These are phyloP conservation scores for Cabera pusaria DNA, from an alignment of 2,888 invertebrate genomes.

Conservation along the genomic window DNA sequence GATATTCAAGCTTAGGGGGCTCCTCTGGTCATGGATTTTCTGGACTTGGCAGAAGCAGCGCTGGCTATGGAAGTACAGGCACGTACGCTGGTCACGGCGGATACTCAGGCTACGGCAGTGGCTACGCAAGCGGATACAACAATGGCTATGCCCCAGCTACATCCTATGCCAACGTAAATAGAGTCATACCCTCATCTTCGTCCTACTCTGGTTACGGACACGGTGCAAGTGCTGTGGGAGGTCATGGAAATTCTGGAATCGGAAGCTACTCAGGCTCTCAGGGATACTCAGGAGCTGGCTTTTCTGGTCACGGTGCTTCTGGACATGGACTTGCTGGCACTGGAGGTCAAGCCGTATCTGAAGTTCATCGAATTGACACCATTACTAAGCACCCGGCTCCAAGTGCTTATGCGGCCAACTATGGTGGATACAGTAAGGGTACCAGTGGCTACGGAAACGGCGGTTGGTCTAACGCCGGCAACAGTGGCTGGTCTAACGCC, in stretches of 20 bases:
- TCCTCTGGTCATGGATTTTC: slow-evolving; percentile 16
- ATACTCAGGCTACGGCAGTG: slow-evolving; percentile 28
- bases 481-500: slow-evolving; percentile 16
- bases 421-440: slow-evolving; percentile 24
- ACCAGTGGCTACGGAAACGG: slow-evolving; percentile 24
- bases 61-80: slow-evolving; percentile 25
- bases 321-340: slow-evolving; percentile 11
- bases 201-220: slow-evolving; percentile 23
- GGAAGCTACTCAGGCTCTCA: slow-evolving; percentile 25
- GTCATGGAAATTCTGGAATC: slow-evolving; percentile 14
- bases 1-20: slow-evolving; percentile 17
- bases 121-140: slow-evolving; percentile 7
- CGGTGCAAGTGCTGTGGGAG: slow-evolving; percentile 19
- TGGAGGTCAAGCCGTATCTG: slow-evolving; percentile 39
- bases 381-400: slow-evolving; percentile 21
- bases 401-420: slow-evolving; percentile 18
- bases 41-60: slow-evolving; percentile 8
- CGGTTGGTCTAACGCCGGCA: slow-evolving; percentile 13
- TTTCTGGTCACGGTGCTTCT: slow-evolving; percentile 1
- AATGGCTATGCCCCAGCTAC: slow-evolving; percentile 33
- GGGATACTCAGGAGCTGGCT: slow-evolving; percentile 14
- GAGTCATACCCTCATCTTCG: slow-evolving; percentile 38
- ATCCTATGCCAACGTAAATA: slow-evolving; percentile 41
- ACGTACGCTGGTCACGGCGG: slow-evolving; percentile 27
- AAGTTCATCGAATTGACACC: slow-evolving; percentile 32